Evolutionary conservation across 2,888 invertebrate genomes (phyloP).

Genomic region (Pammene aurita): DNA sequence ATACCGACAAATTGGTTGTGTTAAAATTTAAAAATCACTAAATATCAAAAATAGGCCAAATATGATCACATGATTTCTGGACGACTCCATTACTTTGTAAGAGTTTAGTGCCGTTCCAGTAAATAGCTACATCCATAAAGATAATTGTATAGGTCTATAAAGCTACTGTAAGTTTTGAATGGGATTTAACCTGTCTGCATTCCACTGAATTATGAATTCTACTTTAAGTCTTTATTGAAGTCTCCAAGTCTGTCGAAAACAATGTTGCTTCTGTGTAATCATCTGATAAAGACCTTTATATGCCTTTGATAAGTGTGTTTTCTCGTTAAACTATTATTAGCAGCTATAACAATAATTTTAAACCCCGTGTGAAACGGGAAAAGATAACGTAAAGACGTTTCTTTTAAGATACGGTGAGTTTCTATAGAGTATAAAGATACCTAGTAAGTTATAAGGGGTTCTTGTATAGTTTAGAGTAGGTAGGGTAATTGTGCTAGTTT

Average conservation of each 20-base stretch:
- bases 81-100: neutral
- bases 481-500: no score
- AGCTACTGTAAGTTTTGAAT: slow-evolving; percentile 10
- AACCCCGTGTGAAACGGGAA: slow-evolving; percentile 1
- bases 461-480: no score
- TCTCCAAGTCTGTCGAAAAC: no score
- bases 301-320: neutral
- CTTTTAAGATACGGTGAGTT: neutral
- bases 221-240: no score
- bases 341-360: neutral
- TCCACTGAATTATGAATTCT: no score
- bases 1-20: slow-evolving; percentile 11
- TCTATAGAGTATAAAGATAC: neutral
- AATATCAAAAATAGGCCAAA: no score
- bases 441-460: neutral
- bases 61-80: no score
- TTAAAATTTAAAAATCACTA: no score
- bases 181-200: no score
- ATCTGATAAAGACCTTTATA: neutral
- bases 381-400: neutral
- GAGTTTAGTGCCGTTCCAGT: neutral
- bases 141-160: slow-evolving; percentile 12
- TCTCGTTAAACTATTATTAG: neutral
- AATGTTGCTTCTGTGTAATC: no score
- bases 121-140: slow-evolving; percentile 4